Conservation (phyloP, 2,113 vertebrate genomes). For the Gila orcuttii region DNA sequence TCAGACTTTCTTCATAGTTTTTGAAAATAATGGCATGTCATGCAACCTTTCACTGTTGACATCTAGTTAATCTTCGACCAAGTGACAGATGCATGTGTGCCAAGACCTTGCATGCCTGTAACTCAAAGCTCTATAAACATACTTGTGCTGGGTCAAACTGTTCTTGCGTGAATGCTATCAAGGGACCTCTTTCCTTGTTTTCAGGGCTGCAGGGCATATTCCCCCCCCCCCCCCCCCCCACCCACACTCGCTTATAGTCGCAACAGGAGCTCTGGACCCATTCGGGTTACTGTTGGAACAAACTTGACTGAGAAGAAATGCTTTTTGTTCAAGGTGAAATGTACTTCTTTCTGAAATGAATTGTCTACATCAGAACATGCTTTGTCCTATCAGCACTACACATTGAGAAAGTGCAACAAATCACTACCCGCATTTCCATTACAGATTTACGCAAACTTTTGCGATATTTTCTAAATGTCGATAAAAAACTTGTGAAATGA, state of each 20-base stretch:
- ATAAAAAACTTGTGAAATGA: too few relatives aligned
- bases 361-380: not conserved
- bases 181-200: conserved; percentile 10
- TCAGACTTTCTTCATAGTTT: not conserved
- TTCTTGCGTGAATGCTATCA: conserved; percentile 22
- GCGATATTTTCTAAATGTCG: too few relatives aligned
- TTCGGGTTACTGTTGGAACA: not conserved
- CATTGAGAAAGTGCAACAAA: not conserved
- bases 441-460: too few relatives aligned
- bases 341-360: not conserved
- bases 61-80: conserved; percentile 3
- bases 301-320: not conserved
- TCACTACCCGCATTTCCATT: not conserved
- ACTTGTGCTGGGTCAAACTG: conserved; percentile 43
- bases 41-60: not conserved
- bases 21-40: not conserved
- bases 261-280: not conserved
- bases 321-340: not conserved
- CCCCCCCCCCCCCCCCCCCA: not conserved
- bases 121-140: conserved; percentile 35
- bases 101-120: not conserved
- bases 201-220: conserved; percentile 1
- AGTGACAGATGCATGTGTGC: conserved; percentile 19
- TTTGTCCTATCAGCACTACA: not conserved
- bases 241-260: not conserved